phyloP scores from a whole-genome alignment of 64 coral and sea anemone species.

The Actinia equina region DNA sequence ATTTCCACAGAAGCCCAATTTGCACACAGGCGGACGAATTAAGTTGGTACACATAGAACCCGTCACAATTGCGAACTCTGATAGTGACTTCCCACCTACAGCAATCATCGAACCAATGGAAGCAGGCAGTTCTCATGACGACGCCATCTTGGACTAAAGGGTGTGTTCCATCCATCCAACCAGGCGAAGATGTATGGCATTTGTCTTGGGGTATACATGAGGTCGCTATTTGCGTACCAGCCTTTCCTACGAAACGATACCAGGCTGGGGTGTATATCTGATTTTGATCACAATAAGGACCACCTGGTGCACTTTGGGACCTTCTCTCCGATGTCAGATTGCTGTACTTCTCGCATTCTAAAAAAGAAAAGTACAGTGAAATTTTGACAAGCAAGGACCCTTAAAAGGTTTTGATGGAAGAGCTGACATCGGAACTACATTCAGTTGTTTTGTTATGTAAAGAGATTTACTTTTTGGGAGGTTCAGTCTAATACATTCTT shows the following conservation, averaged over 20 bases:
- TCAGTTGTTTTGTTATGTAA: too few species aligned
- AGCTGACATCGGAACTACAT: too few species aligned
- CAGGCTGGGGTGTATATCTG: not conserved
- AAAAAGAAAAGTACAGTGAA: not conserved
- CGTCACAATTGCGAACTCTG: not conserved
- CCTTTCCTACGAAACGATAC: not conserved
- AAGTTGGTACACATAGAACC: constrained; percentile 32
- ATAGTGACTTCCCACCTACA: constrained; percentile 23
- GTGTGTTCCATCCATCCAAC: constrained; percentile 48
- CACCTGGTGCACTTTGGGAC: not conserved
- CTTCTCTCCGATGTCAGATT: not conserved
- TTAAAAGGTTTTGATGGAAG: too few species aligned
- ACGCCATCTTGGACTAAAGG: constrained; percentile 27
- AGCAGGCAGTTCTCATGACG: constrained; percentile 35
- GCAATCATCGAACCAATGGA: constrained; percentile 21
- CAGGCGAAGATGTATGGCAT: constrained; percentile 22
- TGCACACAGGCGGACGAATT: not conserved
- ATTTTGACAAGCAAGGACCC: too few species aligned
- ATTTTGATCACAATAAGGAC: not conserved
- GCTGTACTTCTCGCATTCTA: not conserved
- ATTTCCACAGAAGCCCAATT: constrained; percentile 31
- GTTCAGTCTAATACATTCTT: too few species aligned
- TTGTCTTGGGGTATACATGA: not conserved
- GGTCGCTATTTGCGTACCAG: not conserved
- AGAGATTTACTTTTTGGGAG: too few species aligned